Base-by-base conservation (phyloP, 2,797 vertebrate species). In the Chromis chromis region DNA sequence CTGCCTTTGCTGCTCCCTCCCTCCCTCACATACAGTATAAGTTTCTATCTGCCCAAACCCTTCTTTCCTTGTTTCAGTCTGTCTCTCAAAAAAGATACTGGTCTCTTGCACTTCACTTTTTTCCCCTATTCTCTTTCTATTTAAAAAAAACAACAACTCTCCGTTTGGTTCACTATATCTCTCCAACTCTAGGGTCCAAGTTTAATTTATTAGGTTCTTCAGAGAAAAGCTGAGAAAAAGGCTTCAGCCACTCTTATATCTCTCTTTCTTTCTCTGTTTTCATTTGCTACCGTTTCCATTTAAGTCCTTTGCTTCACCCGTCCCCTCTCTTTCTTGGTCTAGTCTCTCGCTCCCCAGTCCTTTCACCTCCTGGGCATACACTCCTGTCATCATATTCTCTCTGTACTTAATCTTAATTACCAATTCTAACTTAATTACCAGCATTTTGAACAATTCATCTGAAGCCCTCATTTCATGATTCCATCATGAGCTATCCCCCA, bases 391-490 rank as follows among this genome's bases (percentile, higher is more conserved):
- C 36, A 70, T 57, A 59, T 63, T 63, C 77, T 58, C 68, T 71
- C 48, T 65, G 9, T 68, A 78, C 61, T 54, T 79, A 73, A 77
- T 84, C 83, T 85, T 85, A 85, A 88, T 90, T 76, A 82, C 44
- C 60, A 69, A 81, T 78, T 86, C 79, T 48, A 72, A 73, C 69
- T 65, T 83, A 90, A 92, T 92, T 89, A 85, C 59, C 42, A 57
- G 42, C 58, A 64, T 78, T 85, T 87, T 80, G 21, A 85, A 85
- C 80, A 87, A 83, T 80, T 80, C 55, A 85, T 79, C 69, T 52
- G 14, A 73, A 48, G 36, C 44, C 48, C 44, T 76, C 28, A 53
- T 83, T 85, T 76, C 39, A 60, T 55, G 17, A 78, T 77, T 72
- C 50, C n/a, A 21, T 36, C n/a, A 6, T 21, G 0, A 58, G 58